Evolutionary conservation across 2,888 invertebrate genomes (phyloP), one percentile per base, ranked within the genome.

Genomic region (Hirtodrosophila alboralis): DNA sequence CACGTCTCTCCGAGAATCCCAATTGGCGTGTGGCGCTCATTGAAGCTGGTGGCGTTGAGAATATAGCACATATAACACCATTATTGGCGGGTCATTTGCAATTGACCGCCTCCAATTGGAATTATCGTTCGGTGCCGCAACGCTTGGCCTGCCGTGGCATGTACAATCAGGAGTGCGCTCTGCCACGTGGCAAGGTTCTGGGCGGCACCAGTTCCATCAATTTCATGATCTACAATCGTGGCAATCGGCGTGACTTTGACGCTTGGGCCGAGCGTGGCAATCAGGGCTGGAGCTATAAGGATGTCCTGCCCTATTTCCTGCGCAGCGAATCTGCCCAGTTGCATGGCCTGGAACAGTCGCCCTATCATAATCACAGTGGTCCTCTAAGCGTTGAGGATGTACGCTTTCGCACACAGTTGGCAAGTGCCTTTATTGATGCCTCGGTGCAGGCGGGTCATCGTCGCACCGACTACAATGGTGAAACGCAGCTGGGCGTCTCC

Each of bases 171-270:
- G 77, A 88, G 48, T 91, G 91, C 71, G 70, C 84, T 1, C 89
- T 91, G 86, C 93, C 93, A 0, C 89, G 93, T 3, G 93, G 93
- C 8, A 93, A 91, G 84, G 91, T 92, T 0, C 84, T 93, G 0
- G 93, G 93, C 0, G 93, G 93, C 1, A 91, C 92, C 0, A 92
- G 92, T 54, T 91, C 92, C 34, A 91, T 94, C 34, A 94, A 94
- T 85, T 93, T 92, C 74, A 93, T 94, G 93, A 92, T 95, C 58
- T 95, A 96, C 88, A 93, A 95, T 7, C 92, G 96, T 45, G 96
- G 96, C 5, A 93, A 95, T 75, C 92, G 92, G 2, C 89, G 91
- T 6, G 95, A 96, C 84, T 96, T 94, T 90, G 94, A 96, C 83
- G 91, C 92, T 78, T 88, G 96, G 93, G 93, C 92, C 0, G 91